These are phyloP conservation scores for Shargacucullia verbasci DNA, from an alignment of 2,888 invertebrate genomes.

Conservation along the genomic window DNA sequence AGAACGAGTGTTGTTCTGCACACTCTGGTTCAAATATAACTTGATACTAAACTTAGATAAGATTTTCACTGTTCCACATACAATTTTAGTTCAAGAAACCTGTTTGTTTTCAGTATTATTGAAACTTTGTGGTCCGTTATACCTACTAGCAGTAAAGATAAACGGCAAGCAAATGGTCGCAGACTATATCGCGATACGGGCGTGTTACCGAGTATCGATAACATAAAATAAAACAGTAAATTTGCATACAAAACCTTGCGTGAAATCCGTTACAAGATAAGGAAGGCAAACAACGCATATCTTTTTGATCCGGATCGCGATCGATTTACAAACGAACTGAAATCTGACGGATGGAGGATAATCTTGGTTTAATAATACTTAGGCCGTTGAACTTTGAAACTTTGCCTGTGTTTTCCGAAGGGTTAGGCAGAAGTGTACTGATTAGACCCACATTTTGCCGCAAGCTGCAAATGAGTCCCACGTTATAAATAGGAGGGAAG, in stretches of 20 bases:
- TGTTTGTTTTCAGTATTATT: slow-evolving; percentile 37
- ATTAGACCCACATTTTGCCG: too few species aligned
- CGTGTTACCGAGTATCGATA: slow-evolving; percentile 28
- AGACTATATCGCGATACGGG: slow-evolving; percentile 24
- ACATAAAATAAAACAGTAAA: slow-evolving; percentile 36
- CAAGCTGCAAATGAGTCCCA: too few species aligned
- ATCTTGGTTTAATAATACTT: too few species aligned
- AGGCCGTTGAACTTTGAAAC: too few species aligned
- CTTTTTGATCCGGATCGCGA: too few species aligned
- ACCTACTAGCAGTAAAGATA: slow-evolving; percentile 29
- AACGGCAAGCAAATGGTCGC: slow-evolving; percentile 16
- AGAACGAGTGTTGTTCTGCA: background rate
- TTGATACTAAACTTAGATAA: slow-evolving; percentile 7
- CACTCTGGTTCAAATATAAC: slow-evolving; percentile 3
- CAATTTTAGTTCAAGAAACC: slow-evolving; percentile 18
- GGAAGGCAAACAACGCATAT: slow-evolving; percentile 13
- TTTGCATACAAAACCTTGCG: slow-evolving; percentile 41
- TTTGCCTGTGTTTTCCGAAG: too few species aligned
- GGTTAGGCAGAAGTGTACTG: too few species aligned
- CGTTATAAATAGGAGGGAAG: too few species aligned
- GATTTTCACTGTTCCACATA: slow-evolving; percentile 17
- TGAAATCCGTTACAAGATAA: slow-evolving; percentile 37
- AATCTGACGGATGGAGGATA: too few species aligned
- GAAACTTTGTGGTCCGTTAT: slow-evolving; percentile 11
- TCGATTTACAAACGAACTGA: too few species aligned